Evolutionary conservation across 1,140 invertebrate species (phyloP).

Genomic region (Dinoponera quadriceps): DNA sequence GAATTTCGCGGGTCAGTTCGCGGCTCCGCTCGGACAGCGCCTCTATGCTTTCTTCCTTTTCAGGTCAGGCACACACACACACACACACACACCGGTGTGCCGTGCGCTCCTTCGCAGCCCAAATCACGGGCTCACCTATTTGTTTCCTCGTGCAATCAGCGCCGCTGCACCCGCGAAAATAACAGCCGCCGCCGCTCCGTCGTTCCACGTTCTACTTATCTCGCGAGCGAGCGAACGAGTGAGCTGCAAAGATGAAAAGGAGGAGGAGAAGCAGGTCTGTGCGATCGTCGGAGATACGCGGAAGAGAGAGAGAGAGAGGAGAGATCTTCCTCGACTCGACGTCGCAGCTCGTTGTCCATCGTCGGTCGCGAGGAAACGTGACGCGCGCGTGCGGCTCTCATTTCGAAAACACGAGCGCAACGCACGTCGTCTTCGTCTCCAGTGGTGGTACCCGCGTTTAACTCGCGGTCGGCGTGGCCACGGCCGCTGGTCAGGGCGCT

Average conservation of each 20-base stretch:
- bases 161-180: slow-evolving; percentile 34
- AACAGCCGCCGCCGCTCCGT: background rate
- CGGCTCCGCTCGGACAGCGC: slow-evolving; percentile 58
- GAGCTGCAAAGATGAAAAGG: background rate
- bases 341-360: no score
- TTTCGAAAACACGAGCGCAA: slow-evolving; percentile 66
- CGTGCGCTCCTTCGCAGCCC: slow-evolving; percentile 42
- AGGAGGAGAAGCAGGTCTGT: background rate
- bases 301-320: no score
- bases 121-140: slow-evolving; percentile 37
- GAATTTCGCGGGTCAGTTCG: slow-evolving; percentile 60
- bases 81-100: no score
- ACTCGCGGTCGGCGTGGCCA: slow-evolving; percentile 70
- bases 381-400: slow-evolving; percentile 69
- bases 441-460: slow-evolving; percentile 48
- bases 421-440: slow-evolving; percentile 6
- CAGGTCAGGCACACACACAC: slow-evolving; percentile 51
- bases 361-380: slow-evolving; percentile 45
- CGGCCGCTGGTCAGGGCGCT: slow-evolving; percentile 80
- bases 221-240: background rate
- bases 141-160: slow-evolving; percentile 55
- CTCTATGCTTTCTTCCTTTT: slow-evolving; percentile 68
- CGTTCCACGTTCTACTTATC: slow-evolving; percentile 49
- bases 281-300: background rate
- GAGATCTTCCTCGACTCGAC: no score